A percentile compares a stretch with the other conserved stretches of the same genome.
Conservation (phyloP, 2,797 vertebrate genomes). For the Oreochromis mossambicus region DNA sequence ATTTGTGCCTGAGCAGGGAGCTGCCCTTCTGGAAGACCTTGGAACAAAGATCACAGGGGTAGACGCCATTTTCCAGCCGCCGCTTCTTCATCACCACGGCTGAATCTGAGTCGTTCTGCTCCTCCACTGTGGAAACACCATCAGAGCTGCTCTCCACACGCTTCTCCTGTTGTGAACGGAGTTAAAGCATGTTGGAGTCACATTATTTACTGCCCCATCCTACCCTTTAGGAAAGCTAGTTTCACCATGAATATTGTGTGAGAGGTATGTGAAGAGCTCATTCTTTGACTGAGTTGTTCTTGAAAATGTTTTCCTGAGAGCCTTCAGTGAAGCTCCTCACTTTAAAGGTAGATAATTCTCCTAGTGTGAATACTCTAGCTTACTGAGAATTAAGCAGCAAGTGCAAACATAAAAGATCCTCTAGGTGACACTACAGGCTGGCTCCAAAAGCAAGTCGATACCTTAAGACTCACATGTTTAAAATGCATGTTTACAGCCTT, state of each 20-base stretch:
- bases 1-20: conserved; percentile 93
- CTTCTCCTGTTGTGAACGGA: conserved; percentile 74
- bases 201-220: not conserved
- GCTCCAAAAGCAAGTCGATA: not conserved
- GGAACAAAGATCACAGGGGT: conserved; percentile 93
- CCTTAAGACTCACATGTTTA: not conserved
- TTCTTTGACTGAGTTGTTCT: not conserved
- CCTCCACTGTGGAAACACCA: conserved; percentile 79
- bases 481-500: not conserved
- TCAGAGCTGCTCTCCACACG: conserved; percentile 84
- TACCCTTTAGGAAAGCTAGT: not conserved
- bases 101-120: conserved; percentile 85
- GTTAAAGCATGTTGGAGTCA: not conserved
- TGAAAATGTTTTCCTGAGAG: not conserved
- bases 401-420: not conserved
- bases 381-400: not conserved
- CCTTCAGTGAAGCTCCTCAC: not conserved
- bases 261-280: not conserved
- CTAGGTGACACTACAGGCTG: not conserved
- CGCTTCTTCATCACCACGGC: conserved; percentile 84
- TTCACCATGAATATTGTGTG: not conserved
- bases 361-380: not conserved
- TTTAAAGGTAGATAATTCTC: not conserved
- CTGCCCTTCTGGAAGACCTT: conserved; percentile 99
- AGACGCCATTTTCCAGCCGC: conserved; percentile 88